Conservation (phyloP, 1,140 invertebrate genomes). For the Zaprionus ghesquierei region DNA sequence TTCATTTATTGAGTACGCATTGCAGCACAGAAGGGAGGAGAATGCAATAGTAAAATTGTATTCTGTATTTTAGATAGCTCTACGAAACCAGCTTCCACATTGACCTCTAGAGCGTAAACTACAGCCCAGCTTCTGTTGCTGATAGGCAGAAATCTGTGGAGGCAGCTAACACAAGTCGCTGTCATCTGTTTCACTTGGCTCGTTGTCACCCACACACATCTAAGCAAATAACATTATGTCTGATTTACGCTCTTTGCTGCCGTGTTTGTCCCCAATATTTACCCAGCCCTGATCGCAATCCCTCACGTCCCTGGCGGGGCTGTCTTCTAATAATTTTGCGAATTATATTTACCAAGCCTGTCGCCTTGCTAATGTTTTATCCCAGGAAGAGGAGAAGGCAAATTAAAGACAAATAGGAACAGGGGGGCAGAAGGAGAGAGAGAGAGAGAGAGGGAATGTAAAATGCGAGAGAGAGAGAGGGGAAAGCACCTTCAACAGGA, state of each 20-base stretch:
- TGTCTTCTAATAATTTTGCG: background rate
- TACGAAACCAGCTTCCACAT: conserved; percentile 7
- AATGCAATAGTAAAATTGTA: conserved; percentile 7
- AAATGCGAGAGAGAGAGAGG: too few relatives aligned
- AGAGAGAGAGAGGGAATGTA: background rate
- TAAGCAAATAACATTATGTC: background rate
- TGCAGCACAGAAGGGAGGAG: background rate
- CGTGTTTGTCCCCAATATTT: background rate
- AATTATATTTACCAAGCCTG: background rate
- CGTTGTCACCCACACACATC: background rate
- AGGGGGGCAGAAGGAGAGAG: background rate
- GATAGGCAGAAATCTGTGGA: background rate
- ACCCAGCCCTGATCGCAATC: too few relatives aligned
- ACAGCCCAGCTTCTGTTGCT: background rate
- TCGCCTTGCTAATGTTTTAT: background rate
- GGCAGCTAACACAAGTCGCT: background rate
- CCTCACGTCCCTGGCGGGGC: too few relatives aligned
- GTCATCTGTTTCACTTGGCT: background rate
- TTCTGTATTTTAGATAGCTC: conserved; percentile 12
- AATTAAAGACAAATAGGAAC: background rate
- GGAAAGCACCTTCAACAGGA: background rate
- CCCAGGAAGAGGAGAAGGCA: background rate
- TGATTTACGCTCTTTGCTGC: background rate
- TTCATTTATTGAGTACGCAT: conserved; percentile 55
- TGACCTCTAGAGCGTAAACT: background rate